A percentile compares a stretch with the other conserved stretches of the same genome.
Conservation (phyloP, 2,888 invertebrate genomes). For the Anodontia alba region DNA sequence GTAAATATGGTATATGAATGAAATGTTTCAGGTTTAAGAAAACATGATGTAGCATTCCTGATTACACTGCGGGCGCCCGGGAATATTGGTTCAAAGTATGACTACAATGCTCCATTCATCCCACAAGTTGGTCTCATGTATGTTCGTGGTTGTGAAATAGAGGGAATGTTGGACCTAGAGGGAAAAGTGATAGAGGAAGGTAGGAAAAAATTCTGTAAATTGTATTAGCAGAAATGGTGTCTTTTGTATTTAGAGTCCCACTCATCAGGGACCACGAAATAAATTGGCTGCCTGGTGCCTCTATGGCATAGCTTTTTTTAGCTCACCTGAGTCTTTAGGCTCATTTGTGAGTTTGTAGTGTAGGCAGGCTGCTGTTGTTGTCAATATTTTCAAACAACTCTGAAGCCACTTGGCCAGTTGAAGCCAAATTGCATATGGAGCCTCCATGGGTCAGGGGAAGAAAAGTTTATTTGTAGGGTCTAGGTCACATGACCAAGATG, state of each 20-base stretch:
- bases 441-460: no score
- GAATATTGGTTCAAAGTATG: constrained; percentile 89
- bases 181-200: constrained; percentile 97
- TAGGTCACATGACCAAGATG: no score
- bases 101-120: constrained; percentile 90
- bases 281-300: background rate
- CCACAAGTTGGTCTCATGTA: constrained; percentile 96
- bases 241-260: background rate
- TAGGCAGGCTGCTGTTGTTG: no score
- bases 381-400: no score
- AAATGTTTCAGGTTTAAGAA: constrained; percentile 88
- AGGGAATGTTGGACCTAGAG: constrained; percentile 98
- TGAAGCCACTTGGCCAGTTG: no score
- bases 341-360: no score
- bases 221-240: background rate
- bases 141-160: constrained; percentile 98
- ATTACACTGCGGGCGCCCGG: constrained; percentile 94
- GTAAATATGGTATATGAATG: no score
- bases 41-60: constrained; percentile 99
- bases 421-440: no score
- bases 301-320: no score
- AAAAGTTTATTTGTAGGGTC: no score
- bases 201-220: no score
- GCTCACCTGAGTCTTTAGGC: no score
- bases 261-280: background rate